Conservation (phyloP, 2,113 vertebrate species). For the Erinaceus europaeus region DNA sequence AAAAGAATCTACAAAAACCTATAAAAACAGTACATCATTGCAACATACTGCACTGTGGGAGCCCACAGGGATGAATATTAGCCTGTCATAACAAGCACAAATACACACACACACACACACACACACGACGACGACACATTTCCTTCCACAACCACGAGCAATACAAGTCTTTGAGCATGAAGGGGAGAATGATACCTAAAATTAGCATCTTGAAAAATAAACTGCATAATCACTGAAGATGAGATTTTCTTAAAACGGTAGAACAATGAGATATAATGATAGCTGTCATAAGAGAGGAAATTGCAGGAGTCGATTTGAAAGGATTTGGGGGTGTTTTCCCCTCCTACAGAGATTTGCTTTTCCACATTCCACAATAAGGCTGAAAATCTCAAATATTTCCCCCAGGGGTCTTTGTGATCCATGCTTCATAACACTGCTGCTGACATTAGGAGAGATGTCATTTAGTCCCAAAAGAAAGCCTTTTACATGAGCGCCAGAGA, state of each 20-base stretch:
- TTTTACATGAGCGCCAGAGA: neutral
- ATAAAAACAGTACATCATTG: neutral
- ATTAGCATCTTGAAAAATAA: conserved; percentile 59
- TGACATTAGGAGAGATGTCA: neutral
- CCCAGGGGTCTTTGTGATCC: neutral
- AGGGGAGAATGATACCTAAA: conserved; percentile 49
- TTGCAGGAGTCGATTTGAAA: conserved; percentile 29
- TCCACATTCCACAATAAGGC: neutral
- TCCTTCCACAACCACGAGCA: conserved; percentile 39
- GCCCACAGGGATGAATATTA: neutral
- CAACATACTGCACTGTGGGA: neutral
- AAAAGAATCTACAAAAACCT: neutral
- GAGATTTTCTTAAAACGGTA: conserved; percentile 57
- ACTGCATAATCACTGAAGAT: conserved; percentile 47
- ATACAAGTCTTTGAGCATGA: conserved; percentile 34
- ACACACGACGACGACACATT: neutral
- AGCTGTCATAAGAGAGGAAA: conserved; percentile 53
- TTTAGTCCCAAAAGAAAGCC: neutral
- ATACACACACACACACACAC: neutral
- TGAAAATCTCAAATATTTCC: conserved; percentile 23
- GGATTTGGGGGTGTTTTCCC: neutral
- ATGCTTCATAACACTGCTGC: neutral
- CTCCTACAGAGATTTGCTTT: conserved; percentile 10
- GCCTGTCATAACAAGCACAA: conserved; percentile 8
- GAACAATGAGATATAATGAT: conserved; percentile 56